Evolutionary conservation across 2,113 vertebrate species (phyloP).

Genomic region (Bubo bubo): DNA sequence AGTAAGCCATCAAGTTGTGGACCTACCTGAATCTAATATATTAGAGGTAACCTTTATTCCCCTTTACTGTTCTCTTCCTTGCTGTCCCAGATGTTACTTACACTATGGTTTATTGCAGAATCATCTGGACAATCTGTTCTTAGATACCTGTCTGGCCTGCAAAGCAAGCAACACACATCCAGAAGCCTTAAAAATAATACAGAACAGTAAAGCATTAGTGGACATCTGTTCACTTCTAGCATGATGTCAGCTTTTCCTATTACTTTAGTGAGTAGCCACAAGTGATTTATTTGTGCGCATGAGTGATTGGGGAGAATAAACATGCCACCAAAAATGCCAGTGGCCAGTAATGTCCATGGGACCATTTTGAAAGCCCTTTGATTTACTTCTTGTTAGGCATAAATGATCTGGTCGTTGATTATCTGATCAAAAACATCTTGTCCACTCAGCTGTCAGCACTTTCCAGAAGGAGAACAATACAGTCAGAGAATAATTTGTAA

Average conservation of each 20-base stretch:
- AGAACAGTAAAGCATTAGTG: background rate
- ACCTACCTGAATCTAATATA: background rate
- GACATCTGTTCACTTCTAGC: background rate
- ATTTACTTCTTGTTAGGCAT: background rate
- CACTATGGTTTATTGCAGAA: background rate
- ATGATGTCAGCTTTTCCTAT: background rate
- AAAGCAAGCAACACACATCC: background rate
- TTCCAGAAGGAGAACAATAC: background rate
- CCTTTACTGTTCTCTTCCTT: background rate
- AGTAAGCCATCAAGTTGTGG: background rate
- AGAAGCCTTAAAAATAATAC: background rate
- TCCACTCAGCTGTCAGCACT: background rate
- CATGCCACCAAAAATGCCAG: background rate
- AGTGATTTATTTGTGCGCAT: background rate
- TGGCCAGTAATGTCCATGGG: background rate
- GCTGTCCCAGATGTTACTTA: background rate
- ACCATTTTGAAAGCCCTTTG: background rate
- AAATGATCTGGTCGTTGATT: background rate
- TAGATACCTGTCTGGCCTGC: background rate
- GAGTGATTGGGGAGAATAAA: background rate
- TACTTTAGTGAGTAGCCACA: background rate
- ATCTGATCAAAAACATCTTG: background rate
- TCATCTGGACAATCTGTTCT: background rate
- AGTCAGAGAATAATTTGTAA: constrained; percentile 11
- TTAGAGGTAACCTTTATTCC: background rate